A percentile compares a stretch with the other conserved stretches of the same genome.
Evolutionary conservation across 2,113 vertebrate species (phyloP).

Genomic region (Genyomyrus donnyi): DNA sequence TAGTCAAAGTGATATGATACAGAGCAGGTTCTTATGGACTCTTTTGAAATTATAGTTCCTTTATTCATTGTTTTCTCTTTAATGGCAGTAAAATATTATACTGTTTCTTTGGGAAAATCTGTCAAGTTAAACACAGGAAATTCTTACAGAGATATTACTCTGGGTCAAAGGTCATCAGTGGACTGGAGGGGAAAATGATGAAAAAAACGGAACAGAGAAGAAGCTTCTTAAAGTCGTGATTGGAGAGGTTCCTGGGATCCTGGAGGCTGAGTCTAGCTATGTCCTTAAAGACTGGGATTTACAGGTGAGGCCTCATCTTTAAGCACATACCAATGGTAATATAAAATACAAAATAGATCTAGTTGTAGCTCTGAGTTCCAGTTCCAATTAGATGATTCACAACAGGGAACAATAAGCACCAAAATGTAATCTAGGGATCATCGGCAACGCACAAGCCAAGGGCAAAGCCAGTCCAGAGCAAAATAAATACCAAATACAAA

Average conservation of each 20-base stretch:
- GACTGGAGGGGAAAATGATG: constrained; percentile 38
- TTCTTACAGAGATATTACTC: not conserved
- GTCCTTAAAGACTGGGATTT: constrained; percentile 40
- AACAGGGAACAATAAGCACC: no score
- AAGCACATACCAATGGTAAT: not conserved
- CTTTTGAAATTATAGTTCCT: not conserved
- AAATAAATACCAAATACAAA: no score
- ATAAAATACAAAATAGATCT: not conserved
- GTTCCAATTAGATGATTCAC: not conserved
- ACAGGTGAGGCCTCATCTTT: constrained; percentile 42
- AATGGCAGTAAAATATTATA: not conserved
- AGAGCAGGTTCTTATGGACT: not conserved
- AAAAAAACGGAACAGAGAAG: constrained; percentile 34
- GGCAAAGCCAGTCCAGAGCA: no score
- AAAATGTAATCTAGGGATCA: no score
- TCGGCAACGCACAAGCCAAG: no score
- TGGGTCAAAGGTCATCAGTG: constrained; percentile 49
- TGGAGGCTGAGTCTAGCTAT: constrained; percentile 63
- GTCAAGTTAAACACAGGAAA: not conserved
- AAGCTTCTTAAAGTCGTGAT: constrained; percentile 52
- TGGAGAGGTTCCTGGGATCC: constrained; percentile 58
- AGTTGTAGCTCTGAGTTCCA: not conserved
- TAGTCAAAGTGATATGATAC: not conserved
- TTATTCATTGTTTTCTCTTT: not conserved
- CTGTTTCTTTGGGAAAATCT: not conserved